Evolutionary conservation across 2,888 invertebrate species (phyloP).

Genomic region (Drosophila cognata): DNA sequence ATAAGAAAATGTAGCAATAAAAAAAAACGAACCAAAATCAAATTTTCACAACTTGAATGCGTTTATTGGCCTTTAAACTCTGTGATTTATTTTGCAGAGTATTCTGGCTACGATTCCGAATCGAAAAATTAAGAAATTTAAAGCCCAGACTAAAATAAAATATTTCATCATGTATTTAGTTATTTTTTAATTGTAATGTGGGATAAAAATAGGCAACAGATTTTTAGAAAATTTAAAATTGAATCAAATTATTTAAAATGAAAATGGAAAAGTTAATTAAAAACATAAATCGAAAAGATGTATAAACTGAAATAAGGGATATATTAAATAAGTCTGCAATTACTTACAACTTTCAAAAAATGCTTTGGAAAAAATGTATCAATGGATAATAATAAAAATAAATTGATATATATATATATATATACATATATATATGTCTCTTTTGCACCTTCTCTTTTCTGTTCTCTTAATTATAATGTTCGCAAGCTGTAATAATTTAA

Average conservation of each 20-base stretch:
- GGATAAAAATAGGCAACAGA: neutral
- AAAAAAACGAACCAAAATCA: slow-evolving; percentile 5
- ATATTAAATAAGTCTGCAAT: too few relatives aligned
- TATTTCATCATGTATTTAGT: neutral
- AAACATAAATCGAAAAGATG: too few relatives aligned
- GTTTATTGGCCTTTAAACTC: slow-evolving; percentile 23
- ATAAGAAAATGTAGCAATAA: neutral
- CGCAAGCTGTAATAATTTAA: slow-evolving; percentile 49
- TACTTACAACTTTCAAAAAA: too few relatives aligned
- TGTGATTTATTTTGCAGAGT: slow-evolving; percentile 15
- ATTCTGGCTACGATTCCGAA: neutral
- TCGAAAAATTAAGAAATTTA: neutral
- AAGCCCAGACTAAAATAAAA: neutral
- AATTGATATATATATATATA: too few relatives aligned
- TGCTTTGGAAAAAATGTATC: too few relatives aligned
- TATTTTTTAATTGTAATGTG: neutral
- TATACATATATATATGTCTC: too few relatives aligned
- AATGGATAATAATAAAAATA: too few relatives aligned
- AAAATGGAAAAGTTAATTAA: neutral
- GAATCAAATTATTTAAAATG: neutral
- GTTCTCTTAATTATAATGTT: neutral
- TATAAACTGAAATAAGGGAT: too few relatives aligned
- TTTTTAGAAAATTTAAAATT: neutral
- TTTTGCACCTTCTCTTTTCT: neutral
- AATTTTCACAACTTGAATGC: slow-evolving; percentile 12